phyloP scores from a whole-genome alignment of 2,888 invertebrate genomes.

The Oligia latruncula region DNA sequence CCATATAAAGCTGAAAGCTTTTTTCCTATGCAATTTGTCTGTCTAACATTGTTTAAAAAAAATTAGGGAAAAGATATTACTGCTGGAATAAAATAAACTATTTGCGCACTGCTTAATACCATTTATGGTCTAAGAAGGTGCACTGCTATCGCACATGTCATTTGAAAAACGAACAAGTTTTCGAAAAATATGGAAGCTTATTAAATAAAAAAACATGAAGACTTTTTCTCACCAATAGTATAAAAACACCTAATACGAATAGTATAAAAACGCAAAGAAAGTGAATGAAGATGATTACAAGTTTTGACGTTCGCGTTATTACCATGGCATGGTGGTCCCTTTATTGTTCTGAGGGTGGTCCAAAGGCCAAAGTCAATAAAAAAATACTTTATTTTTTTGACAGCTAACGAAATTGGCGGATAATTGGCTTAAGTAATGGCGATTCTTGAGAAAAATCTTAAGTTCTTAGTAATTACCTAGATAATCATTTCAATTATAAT shows the following conservation, averaged over 20 bases:
- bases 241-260: too few relatives aligned
- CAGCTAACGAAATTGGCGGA: conserved; percentile 10
- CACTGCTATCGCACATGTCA: neutral
- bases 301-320: neutral
- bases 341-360: neutral
- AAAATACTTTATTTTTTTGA: neutral
- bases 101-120: neutral
- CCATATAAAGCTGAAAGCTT: conserved; percentile 52
- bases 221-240: neutral
- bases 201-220: neutral
- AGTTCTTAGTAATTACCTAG: neutral
- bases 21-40: conserved; percentile 50
- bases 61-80: conserved; percentile 6
- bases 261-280: too few relatives aligned
- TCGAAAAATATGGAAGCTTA: neutral
- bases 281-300: neutral
- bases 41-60: conserved; percentile 30
- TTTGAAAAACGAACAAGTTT: conserved; percentile 10
- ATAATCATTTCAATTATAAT: neutral
- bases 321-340: neutral
- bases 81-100: neutral
- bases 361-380: neutral
- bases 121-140: too few relatives aligned
- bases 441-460: neutral
- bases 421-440: neutral